phyloP scores from a whole-genome alignment of 2,113 vertebrate species.

The Corynorhinus townsendii region DNA sequence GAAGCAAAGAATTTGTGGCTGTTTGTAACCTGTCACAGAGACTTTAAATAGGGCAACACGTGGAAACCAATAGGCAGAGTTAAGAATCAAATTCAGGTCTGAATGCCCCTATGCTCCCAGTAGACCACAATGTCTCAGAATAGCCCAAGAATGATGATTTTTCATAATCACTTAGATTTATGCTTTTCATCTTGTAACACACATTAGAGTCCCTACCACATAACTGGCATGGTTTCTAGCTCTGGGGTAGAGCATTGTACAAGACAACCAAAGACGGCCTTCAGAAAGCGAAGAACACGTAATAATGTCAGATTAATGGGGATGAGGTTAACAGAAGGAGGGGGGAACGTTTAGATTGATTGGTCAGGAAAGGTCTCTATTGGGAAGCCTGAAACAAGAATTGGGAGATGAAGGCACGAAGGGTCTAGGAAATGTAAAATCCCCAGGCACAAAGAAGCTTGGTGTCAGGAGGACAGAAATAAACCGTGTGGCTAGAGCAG shows the following conservation, averaged over 20 bases:
- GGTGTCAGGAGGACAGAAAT: background rate
- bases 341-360: rapidly evolving
- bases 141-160: background rate
- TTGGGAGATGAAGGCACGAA: background rate
- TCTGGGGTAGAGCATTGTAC: background rate
- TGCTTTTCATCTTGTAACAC: background rate
- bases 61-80: background rate
- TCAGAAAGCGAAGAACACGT: background rate
- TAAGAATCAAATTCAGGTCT: background rate
- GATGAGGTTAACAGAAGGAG: background rate
- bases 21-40: background rate
- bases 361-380: background rate
- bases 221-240: no score
- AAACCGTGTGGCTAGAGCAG: background rate
- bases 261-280: background rate
- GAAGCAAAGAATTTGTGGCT: background rate
- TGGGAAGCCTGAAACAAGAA: background rate
- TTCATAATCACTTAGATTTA: background rate
- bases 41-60: background rate
- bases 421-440: background rate
- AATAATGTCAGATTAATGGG: no score
- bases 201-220: background rate
- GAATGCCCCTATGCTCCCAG: background rate
- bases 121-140: background rate
- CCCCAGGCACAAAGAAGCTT: background rate